Conservation (phyloP, 2,797 vertebrate species). For the Phylloscopus collybita region DNA sequence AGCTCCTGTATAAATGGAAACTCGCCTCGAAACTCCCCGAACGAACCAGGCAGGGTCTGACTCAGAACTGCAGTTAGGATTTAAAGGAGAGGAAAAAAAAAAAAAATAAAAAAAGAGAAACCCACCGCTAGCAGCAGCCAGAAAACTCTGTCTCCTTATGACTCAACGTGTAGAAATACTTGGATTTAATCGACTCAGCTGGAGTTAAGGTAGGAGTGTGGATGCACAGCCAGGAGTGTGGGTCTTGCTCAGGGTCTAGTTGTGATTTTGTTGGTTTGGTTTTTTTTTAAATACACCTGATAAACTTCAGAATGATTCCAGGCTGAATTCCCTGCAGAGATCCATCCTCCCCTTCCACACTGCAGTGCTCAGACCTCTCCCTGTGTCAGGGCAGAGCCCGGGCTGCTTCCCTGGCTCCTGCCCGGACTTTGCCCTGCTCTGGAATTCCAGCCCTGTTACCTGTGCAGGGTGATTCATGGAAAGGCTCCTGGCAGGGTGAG, state of each 20-base stretch:
- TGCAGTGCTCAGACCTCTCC: background rate
- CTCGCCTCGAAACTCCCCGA: constrained; percentile 49
- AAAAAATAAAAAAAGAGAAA: background rate
- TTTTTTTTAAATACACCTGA: rapidly evolving
- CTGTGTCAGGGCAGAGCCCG: background rate
- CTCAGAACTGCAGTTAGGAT: constrained; percentile 77
- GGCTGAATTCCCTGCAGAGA: background rate
- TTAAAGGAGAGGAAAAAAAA: background rate
- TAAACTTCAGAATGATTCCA: background rate
- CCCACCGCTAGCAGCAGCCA: constrained; percentile 14
- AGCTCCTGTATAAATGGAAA: constrained; percentile 70
- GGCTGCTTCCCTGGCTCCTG: background rate
- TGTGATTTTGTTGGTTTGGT: background rate
- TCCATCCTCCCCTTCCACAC: background rate
- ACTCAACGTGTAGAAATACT: constrained; percentile 74
- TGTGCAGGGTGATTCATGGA: background rate
- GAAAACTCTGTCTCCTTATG: constrained; percentile 70
- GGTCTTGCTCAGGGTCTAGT: background rate
- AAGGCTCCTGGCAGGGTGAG: background rate
- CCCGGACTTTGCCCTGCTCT: constrained; percentile 46
- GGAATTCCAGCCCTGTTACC: constrained; percentile 10
- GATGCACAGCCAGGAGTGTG: background rate
- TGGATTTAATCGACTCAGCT: constrained; percentile 51
- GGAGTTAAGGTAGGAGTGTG: constrained; percentile 18
- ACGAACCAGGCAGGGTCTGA: constrained; percentile 68